A percentile compares a stretch with the other conserved stretches of the same genome.
phyloP scores from a whole-genome alignment of 2,888 invertebrate genomes.

The Leptogaster cylindrica region DNA sequence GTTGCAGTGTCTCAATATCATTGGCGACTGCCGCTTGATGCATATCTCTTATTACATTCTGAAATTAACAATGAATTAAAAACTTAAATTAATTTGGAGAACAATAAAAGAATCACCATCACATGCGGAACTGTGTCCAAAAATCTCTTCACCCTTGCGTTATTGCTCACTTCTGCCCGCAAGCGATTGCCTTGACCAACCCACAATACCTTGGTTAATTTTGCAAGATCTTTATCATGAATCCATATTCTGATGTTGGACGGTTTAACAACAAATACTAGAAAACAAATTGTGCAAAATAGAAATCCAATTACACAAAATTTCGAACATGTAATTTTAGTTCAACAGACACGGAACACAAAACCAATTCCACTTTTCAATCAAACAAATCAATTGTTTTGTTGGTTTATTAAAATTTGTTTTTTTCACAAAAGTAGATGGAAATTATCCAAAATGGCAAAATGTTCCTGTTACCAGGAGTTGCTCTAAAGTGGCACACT shows the following conservation, averaged over 20 bases:
- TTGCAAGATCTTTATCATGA: constrained; percentile 86
- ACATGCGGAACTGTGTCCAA: constrained; percentile 92
- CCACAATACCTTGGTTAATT: constrained; percentile 87
- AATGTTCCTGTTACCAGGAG: too few species aligned
- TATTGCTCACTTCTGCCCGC: constrained; percentile 82
- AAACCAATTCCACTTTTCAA: background rate
- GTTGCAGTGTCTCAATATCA: constrained; percentile 67
- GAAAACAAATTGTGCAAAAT: background rate
- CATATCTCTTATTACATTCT: constrained; percentile 83
- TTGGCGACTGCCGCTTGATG: constrained; percentile 80
- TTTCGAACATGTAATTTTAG: too few species aligned
- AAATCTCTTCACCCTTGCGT: constrained; percentile 82
- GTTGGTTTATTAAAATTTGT: too few species aligned
- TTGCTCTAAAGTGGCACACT: too few species aligned
- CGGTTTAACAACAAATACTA: constrained; percentile 77
- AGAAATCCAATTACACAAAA: too few species aligned
- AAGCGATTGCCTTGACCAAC: constrained; percentile 87
- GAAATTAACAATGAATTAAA: constrained; percentile 50
- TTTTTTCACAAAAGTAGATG: too few species aligned
- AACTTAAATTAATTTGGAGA: background rate
- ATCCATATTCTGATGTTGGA: constrained; percentile 96
- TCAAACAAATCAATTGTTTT: background rate
- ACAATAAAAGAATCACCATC: constrained; percentile 68
- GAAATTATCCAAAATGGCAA: too few species aligned
- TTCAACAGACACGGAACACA: too few species aligned